phyloP scores from a whole-genome alignment of 2,113 vertebrate species.

The Telmatochromis sp. region DNA sequence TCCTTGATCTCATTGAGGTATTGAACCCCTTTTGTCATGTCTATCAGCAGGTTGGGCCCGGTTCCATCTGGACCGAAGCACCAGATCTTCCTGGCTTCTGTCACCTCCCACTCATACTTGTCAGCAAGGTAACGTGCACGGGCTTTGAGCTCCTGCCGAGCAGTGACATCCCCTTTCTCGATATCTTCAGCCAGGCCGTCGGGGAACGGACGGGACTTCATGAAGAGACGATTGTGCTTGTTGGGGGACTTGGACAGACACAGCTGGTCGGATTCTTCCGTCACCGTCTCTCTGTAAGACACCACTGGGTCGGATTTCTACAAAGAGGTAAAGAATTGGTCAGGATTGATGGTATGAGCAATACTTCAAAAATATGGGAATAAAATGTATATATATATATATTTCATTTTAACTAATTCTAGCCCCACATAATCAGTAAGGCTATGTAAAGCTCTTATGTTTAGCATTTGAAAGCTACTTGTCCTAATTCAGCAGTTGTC shows the following conservation, averaged over 20 bases:
- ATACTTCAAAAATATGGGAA: conserved; percentile 14
- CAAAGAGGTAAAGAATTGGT: not conserved
- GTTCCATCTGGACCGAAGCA: conserved; percentile 91
- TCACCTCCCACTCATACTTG: conserved; percentile 92
- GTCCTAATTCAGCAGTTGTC: not conserved
- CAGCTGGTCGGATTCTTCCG: conserved; percentile 80
- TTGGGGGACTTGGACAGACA: conserved; percentile 97
- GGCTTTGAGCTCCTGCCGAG: conserved; percentile 88
- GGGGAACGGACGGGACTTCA: conserved; percentile 85
- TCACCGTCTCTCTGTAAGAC: conserved; percentile 91
- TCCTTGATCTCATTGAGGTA: conserved; percentile 98
- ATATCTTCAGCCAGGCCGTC: conserved; percentile 91
- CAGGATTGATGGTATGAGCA: conserved; percentile 32
- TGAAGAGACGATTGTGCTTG: conserved; percentile 96
- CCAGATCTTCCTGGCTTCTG: conserved; percentile 93
- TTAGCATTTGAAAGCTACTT: not conserved
- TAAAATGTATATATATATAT: conserved; percentile 53
- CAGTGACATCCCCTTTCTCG: conserved; percentile 84
- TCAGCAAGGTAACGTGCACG: conserved; percentile 87
- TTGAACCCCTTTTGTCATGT: conserved; percentile 95
- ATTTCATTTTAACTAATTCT: not conserved
- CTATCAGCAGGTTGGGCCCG: conserved; percentile 86
- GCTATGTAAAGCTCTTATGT: not conserved
- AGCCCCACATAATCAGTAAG: not conserved
- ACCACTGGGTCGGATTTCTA: conserved; percentile 96